Evolutionary conservation across 2,888 invertebrate species (phyloP), one percentile per base, ranked within the genome.

Genomic region (Stenichneumon culpator): DNA sequence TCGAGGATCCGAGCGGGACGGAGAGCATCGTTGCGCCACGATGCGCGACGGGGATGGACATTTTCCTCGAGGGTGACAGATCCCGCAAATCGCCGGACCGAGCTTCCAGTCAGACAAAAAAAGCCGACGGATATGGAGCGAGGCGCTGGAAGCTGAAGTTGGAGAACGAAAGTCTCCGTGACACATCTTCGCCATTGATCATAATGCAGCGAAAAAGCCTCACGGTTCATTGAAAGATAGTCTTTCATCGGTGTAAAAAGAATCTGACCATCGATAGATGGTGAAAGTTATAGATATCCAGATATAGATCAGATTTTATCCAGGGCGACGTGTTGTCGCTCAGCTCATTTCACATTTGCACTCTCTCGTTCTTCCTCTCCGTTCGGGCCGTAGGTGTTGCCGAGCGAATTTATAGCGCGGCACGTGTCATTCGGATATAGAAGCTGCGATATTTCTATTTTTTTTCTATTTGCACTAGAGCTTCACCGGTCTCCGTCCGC

Each of bases 401-500:
- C 69, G 68, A 63, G 83, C 52, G 67, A 52, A 87, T 87, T 86
- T 87, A 86, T 86, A 75, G 81, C 80, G 77, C 67, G 86, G 82
- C 83, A 82, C 52, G 44, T 85, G 85, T 85, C 83, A 87, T 86
- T 81, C 77, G 72, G 70, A 72, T 87, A 74, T 50, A 72, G 83
- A 54, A 83, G 60, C 39, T 73, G 63, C 50, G 78, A 82, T 87
- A 85, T 87, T 85, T 85, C 57, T 80, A 79, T 86, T 84, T 87
- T 86, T 84, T 87, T 86, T 87, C 74, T 87, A 87, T 87, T 86
- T 84, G 83, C 82, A 73, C 84, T 77, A 7, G 14, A 54, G 65
- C 25, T 70, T 19, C 68, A 32, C 52, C 65, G 36, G 70, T 28
- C 63, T 78, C 68, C 11, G 60, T 72, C 60, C 50, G 47, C 67